Evolutionary conservation across 37 sponge, comb jelly and placozoan species (phyloP).

Genomic region (Spongilla lacustris): DNA sequence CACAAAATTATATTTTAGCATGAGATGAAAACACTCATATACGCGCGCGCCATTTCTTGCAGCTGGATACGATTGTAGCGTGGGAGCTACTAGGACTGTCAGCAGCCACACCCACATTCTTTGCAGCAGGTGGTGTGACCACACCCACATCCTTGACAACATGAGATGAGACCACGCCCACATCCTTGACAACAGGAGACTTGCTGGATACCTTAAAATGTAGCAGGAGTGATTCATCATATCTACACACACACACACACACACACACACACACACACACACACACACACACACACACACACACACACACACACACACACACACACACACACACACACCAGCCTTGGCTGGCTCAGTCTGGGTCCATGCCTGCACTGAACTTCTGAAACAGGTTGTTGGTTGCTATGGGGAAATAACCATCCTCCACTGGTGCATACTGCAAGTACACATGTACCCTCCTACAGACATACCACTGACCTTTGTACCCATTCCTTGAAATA

Average conservation of each 20-base stretch:
- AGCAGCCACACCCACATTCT: background rate
- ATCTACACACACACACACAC: background rate
- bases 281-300: background rate
- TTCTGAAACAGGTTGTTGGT: no score
- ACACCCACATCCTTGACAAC: background rate
- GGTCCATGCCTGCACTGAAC: no score
- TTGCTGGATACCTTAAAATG: background rate
- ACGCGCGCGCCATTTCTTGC: no score
- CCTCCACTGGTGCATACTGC: no score
- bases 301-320: background rate
- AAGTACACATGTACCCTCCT: no score
- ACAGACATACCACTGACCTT: no score
- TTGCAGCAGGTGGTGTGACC: background rate
- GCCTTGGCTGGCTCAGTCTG: no score
- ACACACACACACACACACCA: background rate
- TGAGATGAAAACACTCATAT: no score
- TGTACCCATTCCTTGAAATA: no score
- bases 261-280: background rate
- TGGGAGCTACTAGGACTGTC: background rate
- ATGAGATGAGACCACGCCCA: background rate
- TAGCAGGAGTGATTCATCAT: background rate
- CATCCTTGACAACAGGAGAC: background rate
- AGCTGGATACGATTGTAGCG: conserved; percentile 18
- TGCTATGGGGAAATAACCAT: no score
- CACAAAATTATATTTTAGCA: no score